Percentiles rank a stretch among this genome's conserved stretches.
Evolutionary conservation across 2,888 invertebrate species (phyloP).

Genomic region (Pristionchus japonicus): DNA sequence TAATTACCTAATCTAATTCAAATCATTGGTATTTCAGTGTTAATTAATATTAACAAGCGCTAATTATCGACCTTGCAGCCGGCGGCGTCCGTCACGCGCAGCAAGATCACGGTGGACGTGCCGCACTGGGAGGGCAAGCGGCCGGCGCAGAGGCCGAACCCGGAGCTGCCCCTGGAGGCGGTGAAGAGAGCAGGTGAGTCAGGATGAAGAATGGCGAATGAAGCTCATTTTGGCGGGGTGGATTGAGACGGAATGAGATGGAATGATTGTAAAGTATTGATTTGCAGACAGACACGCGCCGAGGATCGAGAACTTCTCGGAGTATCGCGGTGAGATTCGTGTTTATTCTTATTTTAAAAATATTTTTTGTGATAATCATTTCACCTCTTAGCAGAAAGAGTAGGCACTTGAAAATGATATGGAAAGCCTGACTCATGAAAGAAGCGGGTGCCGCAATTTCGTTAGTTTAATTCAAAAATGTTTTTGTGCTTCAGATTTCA

Average conservation of each 20-base stretch:
- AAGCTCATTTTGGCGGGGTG: too few relatives aligned
- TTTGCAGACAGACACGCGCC: background rate
- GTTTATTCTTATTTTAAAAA: background rate
- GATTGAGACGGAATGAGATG: too few relatives aligned
- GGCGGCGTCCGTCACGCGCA: too few relatives aligned
- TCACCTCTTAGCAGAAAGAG: too few relatives aligned
- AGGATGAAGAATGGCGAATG: background rate
- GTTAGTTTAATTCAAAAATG: background rate
- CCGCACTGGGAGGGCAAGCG: background rate
- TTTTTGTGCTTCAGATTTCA: constrained; percentile 1
- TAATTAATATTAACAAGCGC: too few relatives aligned
- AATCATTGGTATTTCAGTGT: too few relatives aligned
- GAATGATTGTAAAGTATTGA: too few relatives aligned
- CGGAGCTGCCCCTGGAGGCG: background rate
- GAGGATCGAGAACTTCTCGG: background rate
- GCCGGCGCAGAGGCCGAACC: background rate
- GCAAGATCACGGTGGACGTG: background rate
- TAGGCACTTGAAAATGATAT: background rate
- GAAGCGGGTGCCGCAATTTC: too few relatives aligned
- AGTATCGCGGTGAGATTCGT: background rate
- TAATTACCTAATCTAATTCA: background rate
- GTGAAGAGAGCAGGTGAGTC: background rate
- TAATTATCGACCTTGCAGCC: too few relatives aligned
- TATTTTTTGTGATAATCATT: too few relatives aligned
- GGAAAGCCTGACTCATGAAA: too few relatives aligned